Evolutionary conservation across 2,113 vertebrate species (phyloP), one percentile per base, ranked within the genome.

Genomic region (Phainopepla nitens): DNA sequence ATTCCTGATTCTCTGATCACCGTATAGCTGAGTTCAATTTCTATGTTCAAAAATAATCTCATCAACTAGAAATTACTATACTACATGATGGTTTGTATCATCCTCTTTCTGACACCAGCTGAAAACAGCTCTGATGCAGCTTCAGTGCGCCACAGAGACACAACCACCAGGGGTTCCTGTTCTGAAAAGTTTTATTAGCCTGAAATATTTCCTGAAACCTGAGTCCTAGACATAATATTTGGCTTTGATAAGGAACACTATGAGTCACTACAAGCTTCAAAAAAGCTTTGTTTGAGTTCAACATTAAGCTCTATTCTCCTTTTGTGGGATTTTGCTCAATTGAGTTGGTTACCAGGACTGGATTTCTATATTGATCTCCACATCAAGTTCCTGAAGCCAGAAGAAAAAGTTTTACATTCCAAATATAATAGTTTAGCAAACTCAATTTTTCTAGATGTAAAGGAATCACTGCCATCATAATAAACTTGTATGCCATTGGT

Each of bases 321-420:
- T 49, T 44, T 68, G 20, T 64, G 10, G 3, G 9, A 7, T 39
- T 73, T 85, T 88, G 7, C 8, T 13, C 39, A 41, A 11, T 0
- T 33, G 8, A 75, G 25, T 29, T 82, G 31, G 15, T 84, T 4
- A 66, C 29, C n/a, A 70, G 61, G 29, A 79, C 47, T 78, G 22
- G 5, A 50, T 25, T 6, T 54, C 56, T 73, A 20, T 35, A 25
- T 85, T 75, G 11, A 66, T 58, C 27, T 53, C 15, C 19, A 53
- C 13, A 49, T 69, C 10, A 57, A 14, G 6, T 18, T 64, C 18
- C 12, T 0, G 0, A 50, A 82, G 10, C 3, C 9, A 56, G 27
- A 8, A 7, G 22, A 64, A 42, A 80, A 50, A 2, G 2, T 31
- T 64, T 8, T n/a, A 39, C 2, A 5, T 39, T 85, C 7, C 24